These are phyloP conservation scores for Macropodus opercularis DNA, from an alignment of 2,797 vertebrate species.

Conservation along the genomic window DNA sequence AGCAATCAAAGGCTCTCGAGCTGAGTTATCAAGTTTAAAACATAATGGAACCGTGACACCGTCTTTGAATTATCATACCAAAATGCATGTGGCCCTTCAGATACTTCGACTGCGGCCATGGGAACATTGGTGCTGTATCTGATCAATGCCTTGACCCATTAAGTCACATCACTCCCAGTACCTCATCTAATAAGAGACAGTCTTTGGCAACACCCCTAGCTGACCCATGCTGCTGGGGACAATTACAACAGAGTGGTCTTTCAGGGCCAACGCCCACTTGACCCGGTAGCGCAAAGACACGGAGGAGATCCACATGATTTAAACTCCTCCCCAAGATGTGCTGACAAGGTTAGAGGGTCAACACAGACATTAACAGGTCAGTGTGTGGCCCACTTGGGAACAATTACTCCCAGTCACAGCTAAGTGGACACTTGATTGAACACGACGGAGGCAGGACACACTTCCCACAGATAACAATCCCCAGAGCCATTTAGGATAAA, in stretches of 20 bases:
- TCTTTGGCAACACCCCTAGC: slow-evolving; percentile 69
- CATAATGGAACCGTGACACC: background rate
- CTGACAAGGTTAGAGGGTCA: slow-evolving; percentile 99
- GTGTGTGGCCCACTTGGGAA: slow-evolving; percentile 98
- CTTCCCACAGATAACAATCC: slow-evolving; percentile 99
- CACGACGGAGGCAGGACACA: slow-evolving; percentile 96
- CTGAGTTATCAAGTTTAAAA: background rate
- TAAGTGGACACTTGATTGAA: slow-evolving; percentile 99
- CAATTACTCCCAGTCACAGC: slow-evolving; percentile 99
- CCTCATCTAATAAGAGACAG: slow-evolving; percentile 70
- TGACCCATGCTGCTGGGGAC: slow-evolving; percentile 78
- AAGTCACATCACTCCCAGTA: slow-evolving; percentile 66
- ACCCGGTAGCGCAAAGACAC: slow-evolving; percentile 85
- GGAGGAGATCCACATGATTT: slow-evolving; percentile 89
- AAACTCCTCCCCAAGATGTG: slow-evolving; percentile 94
- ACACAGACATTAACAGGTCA: slow-evolving; percentile 98
- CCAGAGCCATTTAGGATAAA: slow-evolving; percentile 99
- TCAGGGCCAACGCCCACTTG: slow-evolving; percentile 90
- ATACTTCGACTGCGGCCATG: slow-evolving; percentile 6
- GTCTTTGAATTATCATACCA: background rate
- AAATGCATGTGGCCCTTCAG: background rate
- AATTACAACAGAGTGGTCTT: slow-evolving; percentile 85
- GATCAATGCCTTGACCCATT: slow-evolving; percentile 77
- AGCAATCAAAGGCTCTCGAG: background rate
- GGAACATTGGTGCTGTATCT: slow-evolving; percentile 38